Percentiles rank a stretch among this genome's conserved stretches.
phyloP scores from a whole-genome alignment of 2,888 invertebrate species.

The Malachius bipustulatus region DNA sequence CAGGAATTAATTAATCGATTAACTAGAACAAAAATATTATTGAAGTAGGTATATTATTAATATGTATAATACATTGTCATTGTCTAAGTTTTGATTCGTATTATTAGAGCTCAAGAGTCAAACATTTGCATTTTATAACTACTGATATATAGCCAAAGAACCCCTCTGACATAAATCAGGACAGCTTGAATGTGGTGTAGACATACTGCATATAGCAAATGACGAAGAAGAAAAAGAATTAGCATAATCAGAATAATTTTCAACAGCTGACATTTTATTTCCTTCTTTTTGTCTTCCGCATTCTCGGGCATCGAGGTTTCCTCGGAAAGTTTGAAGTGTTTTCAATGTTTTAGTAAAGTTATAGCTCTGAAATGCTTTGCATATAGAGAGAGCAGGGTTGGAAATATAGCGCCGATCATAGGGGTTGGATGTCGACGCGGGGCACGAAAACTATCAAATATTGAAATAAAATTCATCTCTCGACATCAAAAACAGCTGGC shows the following conservation, averaged over 20 bases:
- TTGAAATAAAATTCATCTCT: conserved; percentile 42
- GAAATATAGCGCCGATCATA: conserved; percentile 18
- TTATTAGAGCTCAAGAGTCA: too few species aligned
- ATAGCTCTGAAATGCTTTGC: conserved; percentile 38
- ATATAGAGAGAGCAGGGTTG: conserved; percentile 33
- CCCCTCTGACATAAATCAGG: conserved; percentile 27
- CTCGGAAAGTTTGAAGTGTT: conserved; percentile 36
- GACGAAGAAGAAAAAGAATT: conserved; percentile 42
- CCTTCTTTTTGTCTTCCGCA: conserved; percentile 38
- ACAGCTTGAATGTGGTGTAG: conserved; percentile 30
- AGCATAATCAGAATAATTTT: conserved; percentile 53
- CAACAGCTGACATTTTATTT: conserved; percentile 49
- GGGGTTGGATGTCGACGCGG: conserved; percentile 25
- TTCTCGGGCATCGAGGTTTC: conserved; percentile 25
- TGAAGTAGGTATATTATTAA: too few species aligned
- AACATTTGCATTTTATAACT: too few species aligned
- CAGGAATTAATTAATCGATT: too few species aligned
- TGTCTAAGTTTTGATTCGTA: too few species aligned
- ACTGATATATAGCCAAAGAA: too few species aligned
- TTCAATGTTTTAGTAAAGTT: conserved; percentile 38
- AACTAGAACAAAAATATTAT: too few species aligned
- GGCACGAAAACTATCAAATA: conserved; percentile 40
- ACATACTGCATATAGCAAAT: conserved; percentile 30
- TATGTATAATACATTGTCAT: too few species aligned
- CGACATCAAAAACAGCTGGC: conserved; percentile 39